Evolutionary conservation across 2,113 vertebrate genomes (phyloP).

Genomic region (Plestiodon gilberti): DNA sequence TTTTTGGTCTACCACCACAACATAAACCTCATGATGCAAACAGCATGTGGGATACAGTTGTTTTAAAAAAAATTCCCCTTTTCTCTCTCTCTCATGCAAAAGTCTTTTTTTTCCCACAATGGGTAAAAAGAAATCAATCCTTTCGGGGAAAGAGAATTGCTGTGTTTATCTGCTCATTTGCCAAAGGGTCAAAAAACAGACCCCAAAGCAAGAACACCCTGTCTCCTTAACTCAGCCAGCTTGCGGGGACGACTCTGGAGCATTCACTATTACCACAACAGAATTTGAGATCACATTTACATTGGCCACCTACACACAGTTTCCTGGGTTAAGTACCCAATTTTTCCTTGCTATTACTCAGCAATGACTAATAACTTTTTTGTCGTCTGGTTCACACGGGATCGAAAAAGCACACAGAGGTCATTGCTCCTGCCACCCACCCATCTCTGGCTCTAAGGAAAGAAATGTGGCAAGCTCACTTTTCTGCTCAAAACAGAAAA

Average conservation of each 20-base stretch:
- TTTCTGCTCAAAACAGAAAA: background rate
- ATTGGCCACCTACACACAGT: constrained; percentile 8
- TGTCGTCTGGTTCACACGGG: constrained; percentile 39
- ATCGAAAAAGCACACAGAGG: constrained; percentile 19
- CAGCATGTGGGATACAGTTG: constrained; percentile 55
- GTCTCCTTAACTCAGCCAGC: constrained; percentile 49
- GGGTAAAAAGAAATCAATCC: constrained; percentile 48
- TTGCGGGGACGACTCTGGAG: constrained; percentile 37
- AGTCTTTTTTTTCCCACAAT: constrained; percentile 56
- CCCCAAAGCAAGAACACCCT: constrained; percentile 54
- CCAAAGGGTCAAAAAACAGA: constrained; percentile 53
- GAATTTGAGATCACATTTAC: background rate
- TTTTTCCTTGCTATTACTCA: constrained; percentile 64
- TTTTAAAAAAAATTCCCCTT: background rate
- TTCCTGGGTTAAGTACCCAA: constrained; percentile 42
- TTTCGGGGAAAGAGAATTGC: constrained; percentile 25
- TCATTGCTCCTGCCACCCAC: background rate
- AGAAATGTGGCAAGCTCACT: constrained; percentile 19
- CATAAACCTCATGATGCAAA: constrained; percentile 59
- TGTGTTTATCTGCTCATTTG: constrained; percentile 39
- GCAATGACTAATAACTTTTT: constrained; percentile 52
- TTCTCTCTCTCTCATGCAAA: background rate
- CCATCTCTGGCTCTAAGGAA: constrained; percentile 12
- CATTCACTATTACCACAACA: background rate
- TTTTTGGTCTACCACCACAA: constrained; percentile 62